A percentile compares a stretch with the other conserved stretches of the same genome.
These are phyloP conservation scores for Orgyia antiqua DNA, from an alignment of 2,888 invertebrate genomes.

Conservation along the genomic window DNA sequence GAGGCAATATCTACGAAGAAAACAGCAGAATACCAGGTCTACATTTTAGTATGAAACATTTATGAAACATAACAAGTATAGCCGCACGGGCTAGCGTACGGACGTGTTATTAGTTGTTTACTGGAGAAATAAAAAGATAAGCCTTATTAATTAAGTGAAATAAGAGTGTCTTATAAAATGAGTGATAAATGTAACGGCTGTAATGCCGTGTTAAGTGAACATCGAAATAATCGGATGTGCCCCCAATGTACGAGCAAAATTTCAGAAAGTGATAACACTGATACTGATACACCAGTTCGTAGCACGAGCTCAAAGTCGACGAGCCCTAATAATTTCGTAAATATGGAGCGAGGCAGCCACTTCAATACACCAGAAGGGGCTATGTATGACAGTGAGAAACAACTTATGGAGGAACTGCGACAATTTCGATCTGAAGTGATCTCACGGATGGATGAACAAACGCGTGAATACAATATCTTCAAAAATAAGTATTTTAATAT, in stretches of 20 bases:
- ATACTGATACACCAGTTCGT: constrained; percentile 1
- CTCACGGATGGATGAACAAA: constrained; percentile 7
- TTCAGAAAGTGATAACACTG: not conserved
- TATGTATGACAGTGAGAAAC: too few species aligned
- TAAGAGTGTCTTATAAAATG: too few species aligned
- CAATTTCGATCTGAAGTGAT: constrained; percentile 13
- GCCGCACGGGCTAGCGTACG: not conserved
- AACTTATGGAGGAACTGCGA: constrained; percentile 5
- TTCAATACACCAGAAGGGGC: constrained; percentile 1
- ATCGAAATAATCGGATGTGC: not conserved
- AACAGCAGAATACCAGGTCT: too few species aligned
- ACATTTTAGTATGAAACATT: not conserved
- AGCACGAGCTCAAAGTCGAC: constrained; percentile 4
- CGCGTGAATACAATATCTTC: constrained; percentile 8
- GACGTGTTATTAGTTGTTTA: not conserved
- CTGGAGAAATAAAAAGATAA: not conserved
- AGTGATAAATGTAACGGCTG: not conserved
- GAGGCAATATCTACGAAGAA: too few species aligned
- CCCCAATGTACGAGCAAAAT: not conserved
- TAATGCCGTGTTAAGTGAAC: not conserved
- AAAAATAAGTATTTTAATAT: constrained; percentile 9
- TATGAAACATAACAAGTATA: not conserved
- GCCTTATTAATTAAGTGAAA: too few species aligned
- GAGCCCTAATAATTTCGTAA: constrained; percentile 11
- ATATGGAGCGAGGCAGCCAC: constrained; percentile 8